Base-by-base conservation (phyloP, 1,140 invertebrate species). In the Vollenhovia emeryi region DNA sequence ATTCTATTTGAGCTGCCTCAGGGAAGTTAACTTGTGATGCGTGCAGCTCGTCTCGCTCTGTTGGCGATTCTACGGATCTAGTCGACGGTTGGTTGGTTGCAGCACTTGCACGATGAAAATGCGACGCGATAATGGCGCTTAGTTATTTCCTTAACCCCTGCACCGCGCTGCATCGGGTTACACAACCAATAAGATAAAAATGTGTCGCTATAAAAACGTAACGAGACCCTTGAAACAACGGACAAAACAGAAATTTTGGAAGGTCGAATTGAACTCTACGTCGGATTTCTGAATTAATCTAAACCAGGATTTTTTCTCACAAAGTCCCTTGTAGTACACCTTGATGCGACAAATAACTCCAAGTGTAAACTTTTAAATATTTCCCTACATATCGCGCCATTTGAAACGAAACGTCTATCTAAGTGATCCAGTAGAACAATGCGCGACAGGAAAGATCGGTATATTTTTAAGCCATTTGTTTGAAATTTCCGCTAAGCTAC, bases 1-100 rank as follows among this genome's bases (percentile, higher is more conserved):
- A 94, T 94, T 94, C 92, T 94, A 92, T 94, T 95, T 95, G 94
- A 94, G 92, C 91, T 91, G 94, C 94, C 94, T 94, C 91, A 91
- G 94, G 94, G 93, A 94, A 93, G 93, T 94, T 94, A 94, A 94
- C 93, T 94, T 92, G 93, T 93, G 93, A 94, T 94, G 90, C 93
- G 91, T 93, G 91, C 90, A 90, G 90, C 84, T 89, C 89, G 73
- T 50, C 86, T 89, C 88, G 86, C 83, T 86, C 89, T 90, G 88
- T 86, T 90, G 86, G 89, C 90, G 75, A 90, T 91, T 85, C 87
- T 76, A 90, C 86, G 78, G 45, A 86, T 83, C 88, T 68, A 76
- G 87, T 87, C 89, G 88, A 86, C 87, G 86, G 68, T 68, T 79
- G 60, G 75, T 79, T 79, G 57, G 64, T 71, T 71, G 66, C 78